phyloP scores from a whole-genome alignment of 1,140 invertebrate species.

The Nebria ingens region DNA sequence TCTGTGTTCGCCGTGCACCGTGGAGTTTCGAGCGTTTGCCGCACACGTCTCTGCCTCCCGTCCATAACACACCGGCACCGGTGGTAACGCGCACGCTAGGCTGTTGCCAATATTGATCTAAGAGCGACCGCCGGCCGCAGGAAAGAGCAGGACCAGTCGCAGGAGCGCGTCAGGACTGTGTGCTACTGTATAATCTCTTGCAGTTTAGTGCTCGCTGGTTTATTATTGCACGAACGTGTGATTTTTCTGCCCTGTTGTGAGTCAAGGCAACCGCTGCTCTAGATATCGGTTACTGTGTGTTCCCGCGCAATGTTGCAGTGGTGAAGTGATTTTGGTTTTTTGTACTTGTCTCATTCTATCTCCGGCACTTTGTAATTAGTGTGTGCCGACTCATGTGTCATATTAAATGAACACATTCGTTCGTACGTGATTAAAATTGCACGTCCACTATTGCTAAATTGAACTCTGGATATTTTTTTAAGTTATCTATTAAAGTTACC shows the following conservation, averaged over 20 bases:
- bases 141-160: conserved; percentile 10
- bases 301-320: background rate
- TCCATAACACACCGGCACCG: background rate
- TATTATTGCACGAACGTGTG: background rate
- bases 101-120: conserved; percentile 29
- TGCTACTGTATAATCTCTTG: conserved; percentile 16
- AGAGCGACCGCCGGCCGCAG: conserved; percentile 15
- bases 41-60: background rate
- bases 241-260: background rate
- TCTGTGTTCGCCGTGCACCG: background rate
- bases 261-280: background rate
- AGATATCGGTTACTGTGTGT: too few species aligned
- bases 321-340: background rate
- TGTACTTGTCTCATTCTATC: too few species aligned
- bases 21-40: background rate
- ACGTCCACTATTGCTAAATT: too few species aligned
- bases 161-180: conserved; percentile 23
- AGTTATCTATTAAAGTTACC: too few species aligned
- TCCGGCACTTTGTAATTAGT: too few species aligned
- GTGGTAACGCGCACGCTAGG: conserved; percentile 14
- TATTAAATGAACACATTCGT: too few species aligned
- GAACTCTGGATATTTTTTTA: too few species aligned
- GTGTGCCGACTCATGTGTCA: background rate
- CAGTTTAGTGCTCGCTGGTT: too few species aligned
- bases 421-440: too few species aligned